Evolutionary conservation across 2,888 invertebrate genomes (phyloP).

Genomic region (Lapara coniferarum): DNA sequence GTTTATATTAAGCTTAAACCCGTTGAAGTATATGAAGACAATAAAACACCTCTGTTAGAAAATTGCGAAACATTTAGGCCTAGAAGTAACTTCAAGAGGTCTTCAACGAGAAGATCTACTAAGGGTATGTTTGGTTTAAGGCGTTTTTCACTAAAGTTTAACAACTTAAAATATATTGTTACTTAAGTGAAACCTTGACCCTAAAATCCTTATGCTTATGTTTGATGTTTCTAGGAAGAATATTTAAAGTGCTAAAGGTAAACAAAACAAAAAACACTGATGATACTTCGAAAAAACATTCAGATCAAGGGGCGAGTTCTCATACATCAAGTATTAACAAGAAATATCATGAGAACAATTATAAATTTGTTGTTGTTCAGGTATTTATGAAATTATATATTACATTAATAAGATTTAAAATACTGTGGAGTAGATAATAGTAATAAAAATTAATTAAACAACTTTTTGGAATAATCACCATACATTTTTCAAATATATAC

Average conservation of each 20-base stretch:
- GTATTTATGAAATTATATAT: slow-evolving; percentile 39
- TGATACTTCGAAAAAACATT: slow-evolving; percentile 45
- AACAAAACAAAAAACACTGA: slow-evolving; percentile 56
- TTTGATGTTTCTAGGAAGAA: slow-evolving; percentile 58
- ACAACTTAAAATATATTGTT: too few relatives aligned
- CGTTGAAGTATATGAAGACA: slow-evolving; percentile 41
- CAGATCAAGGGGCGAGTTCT: slow-evolving; percentile 33
- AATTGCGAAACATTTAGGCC: slow-evolving; percentile 74
- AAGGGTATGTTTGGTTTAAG: slow-evolving; percentile 56
- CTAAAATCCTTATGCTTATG: background rate
- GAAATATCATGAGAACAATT: slow-evolving; percentile 45
- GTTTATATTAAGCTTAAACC: slow-evolving; percentile 85
- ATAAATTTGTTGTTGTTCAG: slow-evolving; percentile 61
- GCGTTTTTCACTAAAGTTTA: background rate
- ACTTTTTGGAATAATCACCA: too few relatives aligned
- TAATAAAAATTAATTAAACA: too few relatives aligned
- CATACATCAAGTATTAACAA: slow-evolving; percentile 33
- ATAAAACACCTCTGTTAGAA: slow-evolving; percentile 65
- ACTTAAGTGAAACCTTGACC: too few relatives aligned
- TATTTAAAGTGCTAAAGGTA: slow-evolving; percentile 71
- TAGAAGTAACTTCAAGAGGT: slow-evolving; percentile 74
- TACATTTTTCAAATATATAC: too few relatives aligned
- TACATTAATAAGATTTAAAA: background rate
- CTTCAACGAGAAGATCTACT: slow-evolving; percentile 70
- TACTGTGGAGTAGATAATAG: too few relatives aligned